Evolutionary conservation across 2,888 invertebrate genomes (phyloP).

Genomic region (Acrobasis repandana): DNA sequence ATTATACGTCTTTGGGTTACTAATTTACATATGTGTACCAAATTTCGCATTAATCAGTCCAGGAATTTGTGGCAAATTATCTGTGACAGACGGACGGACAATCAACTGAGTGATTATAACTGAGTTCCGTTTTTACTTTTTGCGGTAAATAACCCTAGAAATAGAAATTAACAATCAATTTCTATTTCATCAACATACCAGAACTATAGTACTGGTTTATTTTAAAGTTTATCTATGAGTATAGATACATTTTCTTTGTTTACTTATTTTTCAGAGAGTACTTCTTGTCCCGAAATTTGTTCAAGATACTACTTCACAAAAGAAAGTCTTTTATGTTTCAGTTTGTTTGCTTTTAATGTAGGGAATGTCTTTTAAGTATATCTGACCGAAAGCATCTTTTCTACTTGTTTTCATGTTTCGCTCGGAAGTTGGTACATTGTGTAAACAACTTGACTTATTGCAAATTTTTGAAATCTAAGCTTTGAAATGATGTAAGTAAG

Average conservation of each 20-base stretch:
- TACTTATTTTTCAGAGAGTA: neutral
- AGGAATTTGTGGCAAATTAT: too few species aligned
- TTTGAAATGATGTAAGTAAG: too few species aligned
- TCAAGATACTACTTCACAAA: neutral
- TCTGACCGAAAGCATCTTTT: neutral
- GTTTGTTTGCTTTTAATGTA: conserved; percentile 4
- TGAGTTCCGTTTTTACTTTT: too few species aligned
- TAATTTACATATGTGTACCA: too few species aligned
- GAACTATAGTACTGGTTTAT: too few species aligned
- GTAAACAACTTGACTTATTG: neutral
- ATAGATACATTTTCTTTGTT: neutral
- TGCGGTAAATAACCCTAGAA: too few species aligned
- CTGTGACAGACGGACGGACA: too few species aligned
- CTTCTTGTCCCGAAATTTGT: neutral
- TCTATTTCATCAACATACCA: too few species aligned
- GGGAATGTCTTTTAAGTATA: neutral
- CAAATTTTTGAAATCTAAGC: neutral
- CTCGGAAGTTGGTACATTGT: neutral
- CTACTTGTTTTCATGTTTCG: neutral
- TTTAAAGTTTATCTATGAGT: neutral
- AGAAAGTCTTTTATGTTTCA: conserved; percentile 2
- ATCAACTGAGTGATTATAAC: too few species aligned
- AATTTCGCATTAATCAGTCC: too few species aligned
- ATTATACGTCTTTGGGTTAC: too few species aligned
- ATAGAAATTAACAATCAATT: too few species aligned